Evolutionary conservation across 1,140 invertebrate genomes (phyloP).

Genomic region (Plectrocnemia conspersa): DNA sequence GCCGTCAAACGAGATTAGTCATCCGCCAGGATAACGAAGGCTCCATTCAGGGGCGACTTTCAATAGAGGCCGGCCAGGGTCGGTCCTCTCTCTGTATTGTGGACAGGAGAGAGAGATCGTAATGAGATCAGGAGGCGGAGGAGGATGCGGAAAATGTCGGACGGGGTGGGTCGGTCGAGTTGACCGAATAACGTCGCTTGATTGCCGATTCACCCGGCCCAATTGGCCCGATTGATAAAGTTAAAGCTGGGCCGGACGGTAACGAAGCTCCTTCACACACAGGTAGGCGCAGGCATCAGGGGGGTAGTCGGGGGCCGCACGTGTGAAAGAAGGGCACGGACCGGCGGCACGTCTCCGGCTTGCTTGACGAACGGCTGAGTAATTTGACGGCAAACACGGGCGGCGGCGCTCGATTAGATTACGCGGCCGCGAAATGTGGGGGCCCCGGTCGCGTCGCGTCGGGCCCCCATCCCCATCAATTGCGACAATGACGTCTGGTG

Average conservation of each 20-base stretch:
- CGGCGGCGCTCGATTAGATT: constrained; percentile 30
- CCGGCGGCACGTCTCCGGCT: constrained; percentile 17
- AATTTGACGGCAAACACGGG: constrained; percentile 35
- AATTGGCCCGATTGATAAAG: constrained; percentile 53
- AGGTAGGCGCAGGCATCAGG: background rate
- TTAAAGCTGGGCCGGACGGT: constrained; percentile 40
- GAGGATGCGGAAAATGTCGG: constrained; percentile 27
- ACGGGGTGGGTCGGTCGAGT: constrained; percentile 31
- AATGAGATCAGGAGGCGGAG: constrained; percentile 28
- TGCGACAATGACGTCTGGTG: too few relatives aligned
- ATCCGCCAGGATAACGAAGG: constrained; percentile 33
- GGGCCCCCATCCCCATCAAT: too few relatives aligned
- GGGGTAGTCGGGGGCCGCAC: constrained; percentile 8
- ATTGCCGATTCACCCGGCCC: constrained; percentile 52
- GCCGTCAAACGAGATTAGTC: constrained; percentile 34
- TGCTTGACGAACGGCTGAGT: constrained; percentile 30
- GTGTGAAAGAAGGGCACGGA: constrained; percentile 18
- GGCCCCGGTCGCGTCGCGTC: constrained; percentile 4
- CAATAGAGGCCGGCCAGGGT: constrained; percentile 41
- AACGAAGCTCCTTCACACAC: constrained; percentile 49
- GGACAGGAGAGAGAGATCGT: constrained; percentile 2
- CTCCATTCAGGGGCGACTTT: constrained; percentile 39
- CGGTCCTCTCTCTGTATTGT: constrained; percentile 12
- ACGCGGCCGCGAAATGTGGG: constrained; percentile 7
- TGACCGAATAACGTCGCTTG: constrained; percentile 40